Evolutionary conservation across 2,797 vertebrate species (phyloP).

Genomic region (Muraenolepis orangiensis): DNA sequence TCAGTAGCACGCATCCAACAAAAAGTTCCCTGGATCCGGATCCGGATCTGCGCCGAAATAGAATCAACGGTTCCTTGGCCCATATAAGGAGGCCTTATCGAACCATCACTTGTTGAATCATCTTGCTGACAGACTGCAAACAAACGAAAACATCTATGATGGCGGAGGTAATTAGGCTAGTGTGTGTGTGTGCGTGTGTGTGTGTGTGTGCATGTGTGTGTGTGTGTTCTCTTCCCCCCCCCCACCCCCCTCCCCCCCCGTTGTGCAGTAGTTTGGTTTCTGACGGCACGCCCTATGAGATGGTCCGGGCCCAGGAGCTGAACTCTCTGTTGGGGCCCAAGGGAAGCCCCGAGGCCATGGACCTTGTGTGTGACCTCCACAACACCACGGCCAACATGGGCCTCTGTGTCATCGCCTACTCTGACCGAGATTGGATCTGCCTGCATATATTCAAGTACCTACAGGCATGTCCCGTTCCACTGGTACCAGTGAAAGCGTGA

Average conservation of each 20-base stretch:
- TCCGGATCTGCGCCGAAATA: too few relatives aligned
- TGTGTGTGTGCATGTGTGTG: neutral
- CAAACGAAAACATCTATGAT: too few relatives aligned
- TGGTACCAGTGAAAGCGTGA: too few relatives aligned
- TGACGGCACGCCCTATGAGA: constrained; percentile 64
- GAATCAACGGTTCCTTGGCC: too few relatives aligned
- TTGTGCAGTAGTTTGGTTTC: constrained; percentile 54
- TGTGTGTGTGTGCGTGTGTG: too few relatives aligned
- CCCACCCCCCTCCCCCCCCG: too few relatives aligned
- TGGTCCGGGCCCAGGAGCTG: constrained; percentile 63
- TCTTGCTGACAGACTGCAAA: too few relatives aligned
- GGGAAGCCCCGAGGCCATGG: constrained; percentile 47
- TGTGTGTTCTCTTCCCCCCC: constrained; percentile 1
- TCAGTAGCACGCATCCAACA: too few relatives aligned
- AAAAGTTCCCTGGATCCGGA: too few relatives aligned
- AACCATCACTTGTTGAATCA: too few relatives aligned
- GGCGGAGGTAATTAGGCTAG: too few relatives aligned
- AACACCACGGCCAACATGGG: constrained; percentile 84
- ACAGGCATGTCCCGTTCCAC: constrained; percentile 59
- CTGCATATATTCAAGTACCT: constrained; percentile 78
- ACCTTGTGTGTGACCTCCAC: constrained; percentile 72
- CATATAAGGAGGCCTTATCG: too few relatives aligned
- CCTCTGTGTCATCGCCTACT: constrained; percentile 70
- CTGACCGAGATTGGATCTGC: constrained; percentile 62
- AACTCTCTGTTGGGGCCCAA: constrained; percentile 67